A percentile compares a stretch with the other conserved stretches of the same genome.
phyloP scores from a whole-genome alignment of 2,113 vertebrate genomes.

The Delphinapterus leucas region DNA sequence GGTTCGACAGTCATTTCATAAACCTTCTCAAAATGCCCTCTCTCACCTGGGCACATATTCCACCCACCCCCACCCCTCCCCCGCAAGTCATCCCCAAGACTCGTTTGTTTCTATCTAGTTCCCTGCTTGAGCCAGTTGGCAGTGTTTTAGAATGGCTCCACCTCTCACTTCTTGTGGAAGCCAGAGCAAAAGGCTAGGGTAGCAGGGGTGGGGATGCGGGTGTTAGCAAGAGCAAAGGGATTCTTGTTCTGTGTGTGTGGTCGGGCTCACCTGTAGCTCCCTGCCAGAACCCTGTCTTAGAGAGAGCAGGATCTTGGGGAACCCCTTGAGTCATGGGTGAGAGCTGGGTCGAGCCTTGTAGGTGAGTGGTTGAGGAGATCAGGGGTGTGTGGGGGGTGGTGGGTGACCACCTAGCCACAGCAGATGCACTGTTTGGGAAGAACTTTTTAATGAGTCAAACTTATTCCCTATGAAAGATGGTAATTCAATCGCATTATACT shows the following conservation, averaged over 20 bases:
- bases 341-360: not conserved
- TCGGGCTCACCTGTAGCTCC: not conserved
- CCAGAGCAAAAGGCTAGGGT: not conserved
- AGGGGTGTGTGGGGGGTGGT: rapidly evolving
- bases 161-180: not conserved
- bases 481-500: not conserved
- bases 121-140: not conserved
- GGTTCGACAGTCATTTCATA: not conserved
- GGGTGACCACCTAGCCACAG: not conserved
- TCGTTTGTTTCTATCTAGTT: not conserved
- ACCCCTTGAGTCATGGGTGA: not conserved
- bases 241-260: not conserved
- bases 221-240: not conserved
- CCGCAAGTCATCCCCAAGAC: not conserved
- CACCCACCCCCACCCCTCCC: rapidly evolving
- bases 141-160: not conserved
- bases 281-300: not conserved
- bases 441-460: not conserved
- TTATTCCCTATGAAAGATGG: not conserved
- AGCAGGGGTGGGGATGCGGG: rapidly evolving
- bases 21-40: not conserved
- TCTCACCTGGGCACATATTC: not conserved
- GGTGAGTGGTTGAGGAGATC: not conserved
- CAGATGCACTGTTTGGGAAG: not conserved
- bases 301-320: not conserved